Conservation (phyloP, 2,888 invertebrate genomes). For the Trilocha varians region DNA sequence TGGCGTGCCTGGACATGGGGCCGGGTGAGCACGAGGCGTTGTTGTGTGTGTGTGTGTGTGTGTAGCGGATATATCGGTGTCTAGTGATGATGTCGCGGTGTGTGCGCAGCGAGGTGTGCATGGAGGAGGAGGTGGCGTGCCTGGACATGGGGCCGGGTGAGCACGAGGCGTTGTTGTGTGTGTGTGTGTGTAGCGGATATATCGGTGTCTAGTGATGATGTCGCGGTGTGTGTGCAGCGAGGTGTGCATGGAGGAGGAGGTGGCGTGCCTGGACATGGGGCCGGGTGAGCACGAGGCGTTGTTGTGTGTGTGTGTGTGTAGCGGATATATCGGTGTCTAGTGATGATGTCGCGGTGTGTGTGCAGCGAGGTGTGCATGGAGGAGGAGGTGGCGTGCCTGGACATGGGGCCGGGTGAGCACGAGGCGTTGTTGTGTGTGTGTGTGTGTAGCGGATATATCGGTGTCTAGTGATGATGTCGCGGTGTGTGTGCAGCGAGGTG, state of each 20-base stretch:
- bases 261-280: conserved; percentile 96
- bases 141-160: conserved; percentile 89
- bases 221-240: conserved; percentile 49
- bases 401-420: conserved; percentile 83
- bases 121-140: conserved; percentile 97
- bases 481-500: conserved; percentile 64
- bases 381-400: conserved; percentile 96
- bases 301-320: conserved; percentile 97
- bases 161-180: conserved; percentile 83
- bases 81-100: not conserved
- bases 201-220: conserved; percentile 77
- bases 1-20: conserved; percentile 96
- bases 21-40: conserved; percentile 78
- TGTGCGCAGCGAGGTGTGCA: conserved; percentile 74
- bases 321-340: conserved; percentile 95
- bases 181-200: conserved; percentile 99
- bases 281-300: conserved; percentile 78
- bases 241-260: conserved; percentile 90
- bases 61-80: conserved; percentile 98
- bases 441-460: conserved; percentile 97
- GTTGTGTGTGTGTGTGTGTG: conserved; percentile 96
- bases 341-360: conserved; percentile 5
- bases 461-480: conserved; percentile 58
- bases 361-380: conserved; percentile 81
- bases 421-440: conserved; percentile 92